phyloP scores from a whole-genome alignment of 2,888 invertebrate species.

The Tuberolachnus salignus region DNA sequence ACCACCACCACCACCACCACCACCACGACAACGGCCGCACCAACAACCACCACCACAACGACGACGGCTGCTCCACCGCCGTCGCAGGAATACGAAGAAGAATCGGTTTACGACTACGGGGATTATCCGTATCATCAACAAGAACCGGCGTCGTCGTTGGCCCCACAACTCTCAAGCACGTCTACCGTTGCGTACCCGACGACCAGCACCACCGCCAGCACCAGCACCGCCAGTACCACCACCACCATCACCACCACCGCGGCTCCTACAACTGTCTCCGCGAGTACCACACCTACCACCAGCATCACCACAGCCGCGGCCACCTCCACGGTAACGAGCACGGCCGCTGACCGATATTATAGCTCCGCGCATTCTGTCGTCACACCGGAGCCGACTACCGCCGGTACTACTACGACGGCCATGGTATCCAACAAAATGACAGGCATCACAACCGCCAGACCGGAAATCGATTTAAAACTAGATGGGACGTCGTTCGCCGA shows the following conservation, averaged over 20 bases:
- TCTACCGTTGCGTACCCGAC: neutral
- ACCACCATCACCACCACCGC: constrained; percentile 53
- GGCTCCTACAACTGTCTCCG: neutral
- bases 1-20: constrained; percentile 58
- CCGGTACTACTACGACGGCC: neutral
- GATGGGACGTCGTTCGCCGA: constrained; percentile 46
- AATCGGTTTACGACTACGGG: neutral
- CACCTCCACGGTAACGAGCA: too few species aligned
- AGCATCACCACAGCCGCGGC: neutral
- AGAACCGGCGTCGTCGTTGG: constrained; percentile 44
- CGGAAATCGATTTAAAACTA: constrained; percentile 47
- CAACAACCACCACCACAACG: constrained; percentile 59
- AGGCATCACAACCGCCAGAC: constrained; percentile 52
- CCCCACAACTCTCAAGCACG: constrained; percentile 50
- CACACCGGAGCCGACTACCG: too few species aligned
- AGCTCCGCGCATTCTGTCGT: too few species aligned
- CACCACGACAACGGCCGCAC: constrained; percentile 60
- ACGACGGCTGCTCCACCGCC: constrained; percentile 63
- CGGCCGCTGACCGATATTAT: too few species aligned
- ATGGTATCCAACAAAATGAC: constrained; percentile 44
- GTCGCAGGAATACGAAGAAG: constrained; percentile 58
- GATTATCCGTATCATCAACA: constrained; percentile 58
- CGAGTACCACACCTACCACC: neutral
- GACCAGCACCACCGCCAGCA: constrained; percentile 51
- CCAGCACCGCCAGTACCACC: constrained; percentile 4